phyloP scores from a whole-genome alignment of 2,797 vertebrate species.

The Acestrorhynchus altus region DNA sequence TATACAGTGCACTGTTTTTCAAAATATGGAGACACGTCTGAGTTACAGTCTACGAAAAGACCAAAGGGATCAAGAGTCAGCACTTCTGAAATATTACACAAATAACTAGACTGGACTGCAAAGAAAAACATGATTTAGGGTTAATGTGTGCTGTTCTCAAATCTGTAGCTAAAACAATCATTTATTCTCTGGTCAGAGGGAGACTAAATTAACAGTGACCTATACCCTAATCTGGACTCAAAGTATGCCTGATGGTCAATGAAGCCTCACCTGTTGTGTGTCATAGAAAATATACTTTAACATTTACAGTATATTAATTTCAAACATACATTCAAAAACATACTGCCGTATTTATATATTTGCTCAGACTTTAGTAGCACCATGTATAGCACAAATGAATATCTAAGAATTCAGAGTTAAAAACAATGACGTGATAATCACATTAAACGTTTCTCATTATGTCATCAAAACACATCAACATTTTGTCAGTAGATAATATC shows the following conservation, averaged over 20 bases:
- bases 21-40: neutral
- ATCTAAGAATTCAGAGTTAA: conserved; percentile 55
- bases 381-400: conserved; percentile 65
- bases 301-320: conserved; percentile 68
- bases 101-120: neutral
- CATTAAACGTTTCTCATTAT: conserved; percentile 29
- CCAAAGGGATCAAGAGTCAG: neutral
- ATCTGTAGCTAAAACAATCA: neutral
- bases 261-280: conserved; percentile 48
- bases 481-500: conserved; percentile 27
- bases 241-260: conserved; percentile 37
- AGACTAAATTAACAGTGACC: neutral
- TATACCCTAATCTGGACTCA: conserved; percentile 18
- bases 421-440: conserved; percentile 49
- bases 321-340: conserved; percentile 76
- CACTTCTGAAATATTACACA: conserved; percentile 6
- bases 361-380: conserved; percentile 73
- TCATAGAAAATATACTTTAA: conserved; percentile 70
- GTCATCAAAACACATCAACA: neutral
- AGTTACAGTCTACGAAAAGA: neutral
- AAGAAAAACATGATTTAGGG: neutral
- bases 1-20: neutral
- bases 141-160: neutral
- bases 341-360: conserved; percentile 70
- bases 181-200: neutral